These are phyloP conservation scores for Rousettus leschenaultii DNA, from an alignment of 2,113 vertebrate genomes.

Conservation along the genomic window DNA sequence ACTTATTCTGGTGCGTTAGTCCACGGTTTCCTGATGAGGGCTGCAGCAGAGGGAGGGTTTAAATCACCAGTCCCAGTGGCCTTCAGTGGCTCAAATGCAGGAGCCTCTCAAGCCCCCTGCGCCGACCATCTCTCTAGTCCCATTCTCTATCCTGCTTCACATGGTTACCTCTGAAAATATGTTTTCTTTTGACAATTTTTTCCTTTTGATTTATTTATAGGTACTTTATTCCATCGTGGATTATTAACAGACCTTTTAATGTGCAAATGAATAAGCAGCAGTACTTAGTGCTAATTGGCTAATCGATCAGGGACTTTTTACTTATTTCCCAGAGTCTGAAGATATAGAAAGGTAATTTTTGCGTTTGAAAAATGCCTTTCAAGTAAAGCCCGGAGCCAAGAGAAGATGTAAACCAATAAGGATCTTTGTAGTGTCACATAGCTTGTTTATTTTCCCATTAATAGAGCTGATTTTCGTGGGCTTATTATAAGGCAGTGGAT, in stretches of 20 bases:
- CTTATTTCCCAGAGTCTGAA: slow-evolving; percentile 43
- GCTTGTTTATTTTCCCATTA: slow-evolving; percentile 26
- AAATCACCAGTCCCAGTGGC: not conserved
- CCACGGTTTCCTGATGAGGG: not conserved
- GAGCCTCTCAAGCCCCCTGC: not conserved
- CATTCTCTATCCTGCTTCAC: not conserved
- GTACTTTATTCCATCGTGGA: slow-evolving; percentile 40
- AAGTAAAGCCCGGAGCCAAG: slow-evolving; percentile 46
- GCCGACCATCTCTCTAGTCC: not conserved
- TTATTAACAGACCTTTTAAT: slow-evolving; percentile 63
- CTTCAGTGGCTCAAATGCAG: not conserved
- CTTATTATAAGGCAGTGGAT: slow-evolving; percentile 22
- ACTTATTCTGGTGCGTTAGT: not conserved
- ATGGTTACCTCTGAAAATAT: not conserved
- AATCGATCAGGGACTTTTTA: slow-evolving; percentile 75
- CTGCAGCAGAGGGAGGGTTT: not conserved
- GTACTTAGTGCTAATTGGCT: slow-evolving; percentile 69
- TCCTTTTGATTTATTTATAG: slow-evolving; percentile 53
- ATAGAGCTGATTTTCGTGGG: slow-evolving; percentile 39
- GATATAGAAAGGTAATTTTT: slow-evolving; percentile 71
- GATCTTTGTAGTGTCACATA: not conserved
- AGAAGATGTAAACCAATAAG: not conserved
- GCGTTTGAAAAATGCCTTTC: slow-evolving; percentile 66
- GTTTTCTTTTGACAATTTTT: not conserved
- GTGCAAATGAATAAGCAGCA: slow-evolving; percentile 49